These are phyloP conservation scores for Asobara japonica DNA, from an alignment of 1,140 invertebrate genomes.

Conservation along the genomic window DNA sequence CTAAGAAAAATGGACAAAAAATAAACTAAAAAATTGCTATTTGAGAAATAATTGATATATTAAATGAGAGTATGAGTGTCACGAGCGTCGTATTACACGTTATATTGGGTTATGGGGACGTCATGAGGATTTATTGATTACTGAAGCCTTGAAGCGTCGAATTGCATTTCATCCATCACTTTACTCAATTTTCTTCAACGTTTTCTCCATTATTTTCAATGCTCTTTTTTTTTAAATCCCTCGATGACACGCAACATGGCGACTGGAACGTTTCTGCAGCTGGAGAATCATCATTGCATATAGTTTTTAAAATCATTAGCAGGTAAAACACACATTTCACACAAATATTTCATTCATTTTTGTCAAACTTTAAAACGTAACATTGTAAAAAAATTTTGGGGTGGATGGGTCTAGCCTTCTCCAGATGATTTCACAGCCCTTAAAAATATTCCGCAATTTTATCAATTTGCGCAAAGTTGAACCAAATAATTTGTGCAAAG, in stretches of 20 bases:
- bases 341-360: no score
- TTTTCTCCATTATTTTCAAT: no score
- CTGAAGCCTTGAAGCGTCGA: slow-evolving; percentile 12
- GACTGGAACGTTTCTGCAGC: neutral
- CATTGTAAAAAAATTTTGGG: no score
- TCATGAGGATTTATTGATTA: slow-evolving; percentile 12
- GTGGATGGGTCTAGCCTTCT: no score
- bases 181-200: neutral
- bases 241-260: neutral
- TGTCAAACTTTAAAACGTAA: no score
- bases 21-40: slow-evolving; percentile 63
- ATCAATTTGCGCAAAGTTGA: no score
- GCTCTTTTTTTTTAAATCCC: neutral
- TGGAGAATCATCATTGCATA: neutral
- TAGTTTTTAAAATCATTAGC: neutral
- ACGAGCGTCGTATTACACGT: slow-evolving; percentile 9
- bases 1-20: slow-evolving; percentile 51
- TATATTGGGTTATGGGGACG: slow-evolving; percentile 4
- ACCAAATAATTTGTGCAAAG: no score
- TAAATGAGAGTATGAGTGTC: neutral
- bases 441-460: no score
- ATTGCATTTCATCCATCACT: slow-evolving; percentile 11
- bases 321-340: neutral
- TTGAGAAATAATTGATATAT: slow-evolving; percentile 31
- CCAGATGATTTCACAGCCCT: no score